Evolutionary conservation across 1,140 invertebrate genomes (phyloP).

Genomic region (Pogonognathellus flavescens): DNA sequence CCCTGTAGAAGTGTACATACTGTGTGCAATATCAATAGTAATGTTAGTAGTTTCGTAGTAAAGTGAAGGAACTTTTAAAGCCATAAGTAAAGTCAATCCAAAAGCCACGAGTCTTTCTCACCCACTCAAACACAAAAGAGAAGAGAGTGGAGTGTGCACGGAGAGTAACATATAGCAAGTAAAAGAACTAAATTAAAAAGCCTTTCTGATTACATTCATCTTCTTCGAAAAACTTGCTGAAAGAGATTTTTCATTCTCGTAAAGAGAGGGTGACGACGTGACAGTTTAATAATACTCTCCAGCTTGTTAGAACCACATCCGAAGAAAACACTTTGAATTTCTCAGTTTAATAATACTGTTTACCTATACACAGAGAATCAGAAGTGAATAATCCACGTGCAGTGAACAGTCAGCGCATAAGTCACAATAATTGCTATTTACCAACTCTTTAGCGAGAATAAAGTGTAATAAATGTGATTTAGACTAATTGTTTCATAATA

Average conservation of each 20-base stretch:
- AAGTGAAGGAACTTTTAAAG: background rate
- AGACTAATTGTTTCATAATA: constrained; percentile 15
- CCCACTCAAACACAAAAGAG: constrained; percentile 4
- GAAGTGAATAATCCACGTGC: too few relatives aligned
- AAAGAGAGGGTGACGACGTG: constrained; percentile 1
- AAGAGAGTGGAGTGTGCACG: background rate
- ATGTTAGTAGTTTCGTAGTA: background rate
- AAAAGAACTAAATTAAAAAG: constrained; percentile 45
- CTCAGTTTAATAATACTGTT: background rate
- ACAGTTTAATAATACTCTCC: constrained; percentile 16
- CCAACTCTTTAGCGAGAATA: background rate
- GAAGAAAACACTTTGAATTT: background rate
- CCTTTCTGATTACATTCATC: background rate
- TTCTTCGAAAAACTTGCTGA: background rate
- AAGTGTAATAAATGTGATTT: constrained; percentile 31
- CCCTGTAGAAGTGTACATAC: background rate
- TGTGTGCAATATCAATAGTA: background rate
- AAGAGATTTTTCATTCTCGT: constrained; percentile 39
- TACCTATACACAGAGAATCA: too few relatives aligned
- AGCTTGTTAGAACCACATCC: background rate
- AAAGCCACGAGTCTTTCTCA: constrained; percentile 41
- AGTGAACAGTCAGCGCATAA: background rate
- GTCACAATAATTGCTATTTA: background rate
- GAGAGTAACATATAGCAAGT: background rate
- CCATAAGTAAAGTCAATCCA: background rate